Evolutionary conservation across 2,113 vertebrate genomes (phyloP), one percentile per base, ranked within the genome.

Genomic region (Xyliphius kryptos): DNA sequence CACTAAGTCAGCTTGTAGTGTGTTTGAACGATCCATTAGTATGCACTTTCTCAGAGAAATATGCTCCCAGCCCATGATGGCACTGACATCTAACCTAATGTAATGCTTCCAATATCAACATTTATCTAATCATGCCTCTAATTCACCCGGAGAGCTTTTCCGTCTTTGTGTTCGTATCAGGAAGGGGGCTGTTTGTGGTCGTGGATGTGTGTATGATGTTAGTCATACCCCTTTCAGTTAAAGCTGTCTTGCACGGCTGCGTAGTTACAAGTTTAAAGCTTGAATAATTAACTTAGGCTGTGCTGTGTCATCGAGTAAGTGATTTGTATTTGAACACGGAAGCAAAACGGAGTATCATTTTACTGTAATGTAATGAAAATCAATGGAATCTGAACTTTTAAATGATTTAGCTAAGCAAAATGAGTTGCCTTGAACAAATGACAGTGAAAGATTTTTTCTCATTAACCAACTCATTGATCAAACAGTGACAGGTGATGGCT

Each of bases 11-110:
- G 64, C 59, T 59, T 38, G 63, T 58, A 72, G 64, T 63, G 47
- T 32, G 64, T 37, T 50, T 20, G 48, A 59, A 54, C 67, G 47
- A 72, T 67, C 70, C 64, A 72, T 72, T 72, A 72, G 70, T 57
- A 52, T 20, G 26, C 70, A 68, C 70, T 72, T 68, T 58, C 65
- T 55, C 55, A 57, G 15, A 20, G 54, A 67, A 43, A 67, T 40
- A 59, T 20, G 16, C 9, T 41, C 64, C 38, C n/a, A 44, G 59
- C 54, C 52, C 19, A 44, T 57, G 64, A 66, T 49, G 46, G 38
- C 47, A 59, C 59, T 51, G 61, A 53, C 60, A 67, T 72, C 68
- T 44, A 40, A 40, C 56, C 65, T 68, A 68, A 72, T 59, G 55
- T 59, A 62, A 67, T 47, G 26, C 56, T 50, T 54, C 15, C 49